These are phyloP conservation scores for Oxygymnocypris stewartii DNA, from an alignment of 2,113 vertebrate species.

Conservation along the genomic window DNA sequence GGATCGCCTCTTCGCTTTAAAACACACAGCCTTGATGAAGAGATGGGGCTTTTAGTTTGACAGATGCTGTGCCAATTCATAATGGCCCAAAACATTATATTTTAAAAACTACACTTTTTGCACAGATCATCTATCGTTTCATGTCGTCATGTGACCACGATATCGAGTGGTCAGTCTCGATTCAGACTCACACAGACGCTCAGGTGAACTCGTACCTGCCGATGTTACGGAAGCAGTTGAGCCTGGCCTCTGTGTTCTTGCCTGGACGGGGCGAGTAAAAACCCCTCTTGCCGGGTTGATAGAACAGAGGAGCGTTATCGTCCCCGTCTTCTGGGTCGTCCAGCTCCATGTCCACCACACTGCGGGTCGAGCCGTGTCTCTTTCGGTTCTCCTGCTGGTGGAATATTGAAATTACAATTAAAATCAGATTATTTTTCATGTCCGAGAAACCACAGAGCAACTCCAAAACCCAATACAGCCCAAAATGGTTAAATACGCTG, in stretches of 20 bases:
- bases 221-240: constrained; percentile 98
- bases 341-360: constrained; percentile 97
- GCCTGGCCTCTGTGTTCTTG: constrained; percentile 96
- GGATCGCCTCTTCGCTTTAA: no score
- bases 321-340: constrained; percentile 95
- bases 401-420: neutral
- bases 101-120: no score
- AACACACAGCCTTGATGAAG: no score
- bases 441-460: neutral
- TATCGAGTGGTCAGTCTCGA: no score
- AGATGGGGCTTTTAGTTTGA: no score
- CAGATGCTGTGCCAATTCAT: no score
- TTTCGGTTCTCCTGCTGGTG: constrained; percentile 90
- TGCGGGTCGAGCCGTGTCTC: constrained; percentile 93
- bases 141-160: no score
- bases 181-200: neutral
- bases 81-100: no score
- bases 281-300: constrained; percentile 96
- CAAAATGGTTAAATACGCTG: no score
- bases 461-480: no score
- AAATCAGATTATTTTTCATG: neutral
- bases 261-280: constrained; percentile 98
- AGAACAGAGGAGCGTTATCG: constrained; percentile 95
- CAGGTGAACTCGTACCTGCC: constrained; percentile 80
- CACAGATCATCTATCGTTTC: no score